Evolutionary conservation across 2,797 vertebrate species (phyloP).

Genomic region (Tragopan temminckii): DNA sequence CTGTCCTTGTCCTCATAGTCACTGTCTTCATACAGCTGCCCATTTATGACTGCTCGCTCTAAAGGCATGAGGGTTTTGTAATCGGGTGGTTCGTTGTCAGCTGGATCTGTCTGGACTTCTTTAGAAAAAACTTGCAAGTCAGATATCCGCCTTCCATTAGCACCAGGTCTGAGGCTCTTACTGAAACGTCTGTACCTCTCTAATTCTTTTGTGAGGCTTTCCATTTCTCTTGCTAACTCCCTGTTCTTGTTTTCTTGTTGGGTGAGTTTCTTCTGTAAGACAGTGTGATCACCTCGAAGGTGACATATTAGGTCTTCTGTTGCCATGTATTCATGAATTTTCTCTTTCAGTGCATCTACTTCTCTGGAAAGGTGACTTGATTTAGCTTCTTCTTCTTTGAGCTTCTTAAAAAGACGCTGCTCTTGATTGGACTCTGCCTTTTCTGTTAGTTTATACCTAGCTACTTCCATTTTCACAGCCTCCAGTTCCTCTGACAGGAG

Average conservation of each 20-base stretch:
- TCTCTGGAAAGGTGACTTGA: conserved; percentile 92
- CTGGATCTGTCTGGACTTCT: conserved; percentile 93
- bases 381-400: conserved; percentile 95
- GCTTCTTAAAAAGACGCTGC: conserved; percentile 90
- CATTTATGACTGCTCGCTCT: conserved; percentile 88
- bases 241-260: conserved; percentile 95
- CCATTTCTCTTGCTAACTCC: conserved; percentile 93
- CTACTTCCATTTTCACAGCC: conserved; percentile 89
- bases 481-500: conserved; percentile 91
- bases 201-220: conserved; percentile 91
- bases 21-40: conserved; percentile 88
- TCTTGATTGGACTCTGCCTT: conserved; percentile 93
- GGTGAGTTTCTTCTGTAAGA: conserved; percentile 91
- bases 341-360: conserved; percentile 93
- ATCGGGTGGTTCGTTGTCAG: conserved; percentile 85
- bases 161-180: conserved; percentile 89
- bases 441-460: conserved; percentile 92
- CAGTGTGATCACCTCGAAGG: conserved; percentile 90
- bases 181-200: conserved; percentile 93
- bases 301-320: conserved; percentile 92
- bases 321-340: conserved; percentile 94
- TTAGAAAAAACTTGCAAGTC: conserved; percentile 93
- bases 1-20: conserved; percentile 84
- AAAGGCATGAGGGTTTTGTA: conserved; percentile 87
- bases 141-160: conserved; percentile 92